Evolutionary conservation across 2,888 invertebrate genomes (phyloP), one percentile per base, ranked within the genome.

Genomic region (Caradrina kadenii): DNA sequence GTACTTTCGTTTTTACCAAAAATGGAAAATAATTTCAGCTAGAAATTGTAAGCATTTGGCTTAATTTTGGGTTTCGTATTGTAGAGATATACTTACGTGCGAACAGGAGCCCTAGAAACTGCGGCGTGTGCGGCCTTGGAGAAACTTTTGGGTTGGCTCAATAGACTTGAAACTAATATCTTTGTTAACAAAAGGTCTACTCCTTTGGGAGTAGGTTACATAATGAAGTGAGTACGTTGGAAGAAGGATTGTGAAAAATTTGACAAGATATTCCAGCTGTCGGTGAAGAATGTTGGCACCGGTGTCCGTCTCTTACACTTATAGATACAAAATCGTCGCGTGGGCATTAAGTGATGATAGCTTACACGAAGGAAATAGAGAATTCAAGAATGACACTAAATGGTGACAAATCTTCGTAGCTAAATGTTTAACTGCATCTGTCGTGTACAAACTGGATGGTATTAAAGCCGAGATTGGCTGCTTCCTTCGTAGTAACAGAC

Each of bases 301-400:
- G 63, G 17, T 56, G 55, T 42, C 50, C 39, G 39, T 45, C 26
- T 79, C 50, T 7, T 22, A 39, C 11, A n/a, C 54, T 54, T n/a
- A 21, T 75, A 66, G 56, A 74, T 50, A 74, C 56, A 62, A 60
- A 42, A 63, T 73, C 45, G 31, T 35, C 55, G 80, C 80, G 80
- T 80, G 73, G 80, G 79, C 67, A 70, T 54, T 62, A 76, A 80
- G 70, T 77, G 78, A 74, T 77, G 80, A 77, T 73, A 73, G 73
- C 68, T 79, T 60, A 72, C 52, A 42, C 26, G 19, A 62, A 77
- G 80, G 80, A 80, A 80, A 77, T 74, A 66, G 54, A 62, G 68
- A 70, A 74, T 77, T 80, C 58, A 62, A 62, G 69, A 73, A 80
- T 61, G 53, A 65, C 61, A 80, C 65, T 70, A 69, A 64, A 76